Percentiles rank a stretch among this genome's conserved stretches.
These are phyloP conservation scores for Lacanobia oleracea DNA, from an alignment of 2,888 invertebrate genomes.

Conservation along the genomic window DNA sequence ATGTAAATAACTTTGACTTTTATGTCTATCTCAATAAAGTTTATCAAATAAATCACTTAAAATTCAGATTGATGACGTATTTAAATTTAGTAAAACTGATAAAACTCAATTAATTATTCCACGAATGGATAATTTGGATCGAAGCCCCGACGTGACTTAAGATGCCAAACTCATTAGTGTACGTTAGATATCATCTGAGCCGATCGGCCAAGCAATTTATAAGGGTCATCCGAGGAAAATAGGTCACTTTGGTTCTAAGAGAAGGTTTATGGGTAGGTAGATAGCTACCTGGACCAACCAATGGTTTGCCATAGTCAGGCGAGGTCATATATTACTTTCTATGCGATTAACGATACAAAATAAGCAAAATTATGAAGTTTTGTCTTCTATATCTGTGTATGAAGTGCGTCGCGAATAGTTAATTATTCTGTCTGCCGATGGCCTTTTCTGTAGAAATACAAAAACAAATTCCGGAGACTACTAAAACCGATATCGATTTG, in stretches of 20 bases:
- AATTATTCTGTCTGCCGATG: neutral
- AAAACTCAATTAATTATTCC: slow-evolving; percentile 14
- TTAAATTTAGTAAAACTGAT: neutral
- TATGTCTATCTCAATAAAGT: too few relatives aligned
- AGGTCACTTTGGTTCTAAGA: slow-evolving; percentile 33
- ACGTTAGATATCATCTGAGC: slow-evolving; percentile 43
- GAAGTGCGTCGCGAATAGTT: neutral
- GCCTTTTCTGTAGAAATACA: too few relatives aligned
- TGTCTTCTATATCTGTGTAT: too few relatives aligned
- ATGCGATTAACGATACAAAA: neutral
- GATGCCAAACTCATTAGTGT: slow-evolving; percentile 37
- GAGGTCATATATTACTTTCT: too few relatives aligned
- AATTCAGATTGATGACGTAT: neutral
- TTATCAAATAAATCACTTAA: neutral
- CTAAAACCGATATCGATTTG: too few relatives aligned
- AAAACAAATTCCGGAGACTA: too few relatives aligned
- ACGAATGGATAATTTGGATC: slow-evolving; percentile 11
- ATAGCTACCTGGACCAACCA: slow-evolving; percentile 3
- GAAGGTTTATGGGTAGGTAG: neutral
- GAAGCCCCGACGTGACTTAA: slow-evolving; percentile 31
- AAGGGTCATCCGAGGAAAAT: slow-evolving; percentile 42
- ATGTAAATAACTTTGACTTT: too few relatives aligned
- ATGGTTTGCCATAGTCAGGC: slow-evolving; percentile 1
- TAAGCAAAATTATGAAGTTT: neutral
- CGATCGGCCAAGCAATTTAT: slow-evolving; percentile 46